These are phyloP conservation scores for Eurypyga helias DNA, from an alignment of 2,113 vertebrate genomes.

Conservation along the genomic window DNA sequence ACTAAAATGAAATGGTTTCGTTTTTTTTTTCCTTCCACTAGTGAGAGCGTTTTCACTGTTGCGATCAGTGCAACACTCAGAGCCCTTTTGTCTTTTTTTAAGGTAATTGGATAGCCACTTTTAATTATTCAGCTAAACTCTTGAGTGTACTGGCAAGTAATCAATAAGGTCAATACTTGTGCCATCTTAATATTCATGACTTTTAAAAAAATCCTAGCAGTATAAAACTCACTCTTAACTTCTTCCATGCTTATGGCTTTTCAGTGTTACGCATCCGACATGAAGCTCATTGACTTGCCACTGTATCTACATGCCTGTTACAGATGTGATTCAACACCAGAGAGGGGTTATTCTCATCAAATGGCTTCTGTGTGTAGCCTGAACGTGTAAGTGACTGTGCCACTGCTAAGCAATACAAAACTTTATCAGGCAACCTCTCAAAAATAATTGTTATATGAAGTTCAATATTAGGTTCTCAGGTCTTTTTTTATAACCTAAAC, in stretches of 20 bases:
- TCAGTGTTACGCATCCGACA: background rate
- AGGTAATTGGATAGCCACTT: background rate
- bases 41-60: conserved; percentile 15
- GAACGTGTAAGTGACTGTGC: background rate
- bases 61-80: conserved; percentile 21
- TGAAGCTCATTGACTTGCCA: background rate
- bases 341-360: conserved; percentile 1
- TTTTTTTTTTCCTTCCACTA: background rate
- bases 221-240: background rate
- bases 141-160: conserved; percentile 18
- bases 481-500: no score
- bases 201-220: background rate
- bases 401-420: no score
- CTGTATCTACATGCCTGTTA: background rate
- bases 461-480: no score
- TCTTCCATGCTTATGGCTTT: background rate
- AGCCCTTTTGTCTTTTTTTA: conserved; percentile 9
- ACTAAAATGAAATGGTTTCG: conserved; percentile 36
- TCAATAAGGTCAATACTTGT: background rate
- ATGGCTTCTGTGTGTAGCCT: background rate
- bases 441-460: no score
- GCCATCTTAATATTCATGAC: background rate
- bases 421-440: no score
- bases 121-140: conserved; percentile 11
- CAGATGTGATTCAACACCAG: background rate